Conservation (phyloP, 1,140 invertebrate species). For the Eriosoma lanigerum region DNA sequence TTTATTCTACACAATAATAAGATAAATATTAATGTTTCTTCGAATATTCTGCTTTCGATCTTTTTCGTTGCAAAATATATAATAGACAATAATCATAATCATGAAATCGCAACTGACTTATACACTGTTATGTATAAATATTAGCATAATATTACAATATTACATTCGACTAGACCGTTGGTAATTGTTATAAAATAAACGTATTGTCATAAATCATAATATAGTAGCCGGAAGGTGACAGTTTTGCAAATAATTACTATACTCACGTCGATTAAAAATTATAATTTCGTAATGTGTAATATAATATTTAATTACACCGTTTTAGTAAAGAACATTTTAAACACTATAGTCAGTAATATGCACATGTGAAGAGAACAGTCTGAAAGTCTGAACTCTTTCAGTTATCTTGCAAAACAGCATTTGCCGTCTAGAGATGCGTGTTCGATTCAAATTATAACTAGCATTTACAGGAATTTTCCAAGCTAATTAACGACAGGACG, state of each 20-base stretch:
- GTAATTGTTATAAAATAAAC: no score
- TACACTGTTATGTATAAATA: not conserved
- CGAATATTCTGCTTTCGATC: no score
- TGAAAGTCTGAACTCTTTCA: conserved; percentile 26
- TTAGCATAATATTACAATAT: not conserved
- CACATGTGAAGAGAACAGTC: not conserved
- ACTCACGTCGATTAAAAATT: conserved; percentile 28
- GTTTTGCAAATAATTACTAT: no score
- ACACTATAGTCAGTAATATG: not conserved
- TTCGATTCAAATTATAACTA: conserved; percentile 15
- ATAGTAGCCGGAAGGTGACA: no score
- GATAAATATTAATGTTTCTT: no score
- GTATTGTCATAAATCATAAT: no score
- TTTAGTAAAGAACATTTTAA: no score
- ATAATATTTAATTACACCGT: no score
- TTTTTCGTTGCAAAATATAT: no score
- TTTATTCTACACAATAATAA: no score
- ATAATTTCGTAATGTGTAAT: conserved; percentile 2
- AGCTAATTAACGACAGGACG: not conserved
- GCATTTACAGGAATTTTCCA: not conserved
- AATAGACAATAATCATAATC: no score
- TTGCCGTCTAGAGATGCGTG: conserved; percentile 31
- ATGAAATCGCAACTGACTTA: no score
- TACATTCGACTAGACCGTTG: not conserved
- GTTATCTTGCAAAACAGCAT: conserved; percentile 7